Base-by-base conservation (phyloP, 2,113 vertebrate genomes). In the Regulus satrapa region DNA sequence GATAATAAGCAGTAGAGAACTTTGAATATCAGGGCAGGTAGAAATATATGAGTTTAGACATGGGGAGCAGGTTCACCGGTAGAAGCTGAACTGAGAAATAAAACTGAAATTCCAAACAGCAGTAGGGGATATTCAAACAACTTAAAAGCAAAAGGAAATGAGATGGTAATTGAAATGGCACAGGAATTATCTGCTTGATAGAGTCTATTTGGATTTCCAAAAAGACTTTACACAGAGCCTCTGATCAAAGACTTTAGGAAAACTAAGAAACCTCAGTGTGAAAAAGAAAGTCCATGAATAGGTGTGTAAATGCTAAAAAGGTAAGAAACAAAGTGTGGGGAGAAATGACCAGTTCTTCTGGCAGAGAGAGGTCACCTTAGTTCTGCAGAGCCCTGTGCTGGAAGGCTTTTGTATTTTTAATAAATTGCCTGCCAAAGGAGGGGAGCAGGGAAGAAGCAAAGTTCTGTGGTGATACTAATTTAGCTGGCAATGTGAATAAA, bases 91-190 rank as follows among this genome's bases (percentile, higher is more conserved):
- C 19, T 59, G 56, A 62, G 58, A 94, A 94, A 58, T 61, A 69
- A 77, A 85, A 38, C 38, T 64, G 36, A 88, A 92, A 84, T 84
- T 83, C 55, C 23, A 69, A 76, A 58, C 18, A 66, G 32, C 55
- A 49, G 6, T 16, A 64, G 5, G 73, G 9, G 26, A 25, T 59
- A 72, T 73, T 85, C 79, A 86, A 56, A 83, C 67, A 69, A 68
- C 41, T 61, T 91, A 88, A 95, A 92, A 94, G 45, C 21, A 61
- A 64, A 78, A 85, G 21, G 13, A 88, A 95, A 95, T 78, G n/a
- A 85, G 41, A 73, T 64, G 46, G 36, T 92, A 80, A 94, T 88
- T 88, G 85, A 88, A 88, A 78, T 34, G 34, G 43, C 18, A 61
- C 38, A 67, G 64, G 58, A 90, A 83, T 95, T 92, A 91, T 29